These are phyloP conservation scores for Cyclophora punctaria DNA, from an alignment of 2,888 invertebrate species.

Conservation along the genomic window DNA sequence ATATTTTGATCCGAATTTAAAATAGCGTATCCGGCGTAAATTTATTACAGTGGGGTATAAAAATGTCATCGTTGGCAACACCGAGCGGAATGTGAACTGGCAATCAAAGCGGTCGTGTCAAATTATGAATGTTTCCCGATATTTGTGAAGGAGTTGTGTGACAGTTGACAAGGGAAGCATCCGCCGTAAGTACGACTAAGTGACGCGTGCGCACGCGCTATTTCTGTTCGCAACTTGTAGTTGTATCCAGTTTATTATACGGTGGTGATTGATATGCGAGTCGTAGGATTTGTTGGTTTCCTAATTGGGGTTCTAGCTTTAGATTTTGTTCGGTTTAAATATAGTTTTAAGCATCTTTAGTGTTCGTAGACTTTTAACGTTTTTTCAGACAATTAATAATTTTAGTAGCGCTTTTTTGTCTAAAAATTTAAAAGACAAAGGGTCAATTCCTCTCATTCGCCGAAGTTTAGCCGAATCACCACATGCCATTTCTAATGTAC, in stretches of 20 bases:
- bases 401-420: slow-evolving; percentile 20
- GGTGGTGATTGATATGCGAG: no score
- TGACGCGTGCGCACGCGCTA: slow-evolving; percentile 34
- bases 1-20: slow-evolving; percentile 54
- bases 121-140: slow-evolving; percentile 66
- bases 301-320: no score
- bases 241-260: no score
- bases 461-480: no score
- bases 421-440: neutral
- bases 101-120: slow-evolving; percentile 58
- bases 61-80: slow-evolving; percentile 55
- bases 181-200: slow-evolving; percentile 37
- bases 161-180: slow-evolving; percentile 56
- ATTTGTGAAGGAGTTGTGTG: slow-evolving; percentile 65
- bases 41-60: slow-evolving; percentile 54
- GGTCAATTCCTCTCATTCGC: no score
- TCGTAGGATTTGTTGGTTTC: no score
- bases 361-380: no score
- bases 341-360: no score
- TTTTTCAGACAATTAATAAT: no score
- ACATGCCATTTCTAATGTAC: neutral
- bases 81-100: slow-evolving; percentile 25
- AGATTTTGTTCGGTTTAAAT: no score
- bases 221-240: slow-evolving; percentile 27
- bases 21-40: slow-evolving; percentile 55